phyloP scores from a whole-genome alignment of 2,888 invertebrate species.

The Liopterus haemorrhoidalis region DNA sequence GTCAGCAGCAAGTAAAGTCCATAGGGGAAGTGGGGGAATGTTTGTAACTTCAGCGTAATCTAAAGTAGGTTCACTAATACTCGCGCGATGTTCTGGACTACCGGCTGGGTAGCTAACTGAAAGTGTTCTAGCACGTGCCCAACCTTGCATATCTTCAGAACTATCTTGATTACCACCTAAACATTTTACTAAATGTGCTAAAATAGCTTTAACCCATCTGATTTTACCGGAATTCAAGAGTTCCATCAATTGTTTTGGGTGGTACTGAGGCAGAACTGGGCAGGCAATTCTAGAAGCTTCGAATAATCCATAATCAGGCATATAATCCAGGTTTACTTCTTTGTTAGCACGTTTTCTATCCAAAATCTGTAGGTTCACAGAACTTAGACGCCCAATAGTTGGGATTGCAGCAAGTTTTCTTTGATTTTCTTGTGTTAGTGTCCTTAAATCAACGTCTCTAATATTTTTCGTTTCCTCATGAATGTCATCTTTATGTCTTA shows the following conservation, averaged over 20 bases:
- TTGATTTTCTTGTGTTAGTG: constrained; percentile 62
- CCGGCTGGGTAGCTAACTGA: constrained; percentile 81
- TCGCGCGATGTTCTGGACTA: constrained; percentile 74
- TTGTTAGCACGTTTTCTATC: constrained; percentile 57
- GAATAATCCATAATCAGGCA: constrained; percentile 92
- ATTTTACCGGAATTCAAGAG: constrained; percentile 96
- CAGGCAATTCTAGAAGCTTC: constrained; percentile 96
- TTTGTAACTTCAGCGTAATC: constrained; percentile 95
- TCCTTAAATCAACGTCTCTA: constrained; percentile 63
- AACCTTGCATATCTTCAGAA: constrained; percentile 55
- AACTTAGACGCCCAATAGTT: constrained; percentile 74
- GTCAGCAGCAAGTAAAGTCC: constrained; percentile 93
- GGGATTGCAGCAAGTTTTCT: constrained; percentile 64
- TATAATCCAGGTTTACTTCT: constrained; percentile 61
- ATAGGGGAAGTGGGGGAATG: constrained; percentile 95
- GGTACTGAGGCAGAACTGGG: constrained; percentile 97
- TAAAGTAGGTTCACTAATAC: constrained; percentile 79
- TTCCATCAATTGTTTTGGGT: constrained; percentile 98
- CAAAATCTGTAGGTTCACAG: constrained; percentile 74
- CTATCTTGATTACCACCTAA: constrained; percentile 50
- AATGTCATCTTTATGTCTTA: constrained; percentile 50
- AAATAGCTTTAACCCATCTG: constrained; percentile 94
- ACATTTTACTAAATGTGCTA: constrained; percentile 89
- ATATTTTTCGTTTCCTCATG: constrained; percentile 68
- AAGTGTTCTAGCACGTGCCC: constrained; percentile 84